Evolutionary conservation across 2,113 vertebrate genomes (phyloP).

Genomic region (Cyprinodon brontotheroides): DNA sequence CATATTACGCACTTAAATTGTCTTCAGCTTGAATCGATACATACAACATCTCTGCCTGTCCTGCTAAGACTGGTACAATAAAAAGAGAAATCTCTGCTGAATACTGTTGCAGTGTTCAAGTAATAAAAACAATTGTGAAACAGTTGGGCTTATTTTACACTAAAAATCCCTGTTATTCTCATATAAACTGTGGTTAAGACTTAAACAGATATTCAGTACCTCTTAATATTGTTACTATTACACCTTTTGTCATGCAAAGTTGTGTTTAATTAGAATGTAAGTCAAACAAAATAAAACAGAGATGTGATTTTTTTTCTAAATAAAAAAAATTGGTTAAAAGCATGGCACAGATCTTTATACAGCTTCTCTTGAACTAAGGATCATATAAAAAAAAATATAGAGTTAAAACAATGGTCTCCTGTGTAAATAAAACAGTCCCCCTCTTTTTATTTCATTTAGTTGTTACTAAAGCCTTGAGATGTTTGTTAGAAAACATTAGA

Average conservation of each 20-base stretch:
- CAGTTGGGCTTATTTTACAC: not conserved
- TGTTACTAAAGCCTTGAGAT: not conserved
- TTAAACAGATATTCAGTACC: not conserved
- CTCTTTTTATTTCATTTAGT: not conserved
- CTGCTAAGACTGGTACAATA: slow-evolving; percentile 14
- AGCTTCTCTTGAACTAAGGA: too few relatives aligned
- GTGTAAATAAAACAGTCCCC: too few relatives aligned
- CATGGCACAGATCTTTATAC: not conserved
- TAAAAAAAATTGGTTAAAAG: not conserved
- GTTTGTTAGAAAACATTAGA: not conserved
- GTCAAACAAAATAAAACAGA: not conserved
- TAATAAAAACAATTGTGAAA: slow-evolving; percentile 1
- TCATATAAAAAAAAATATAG: too few relatives aligned
- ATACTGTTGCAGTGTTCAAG: not conserved
- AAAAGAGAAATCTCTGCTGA: not conserved
- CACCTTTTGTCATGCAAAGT: too few relatives aligned
- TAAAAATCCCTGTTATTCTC: not conserved
- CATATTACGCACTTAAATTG: slow-evolving; percentile 16
- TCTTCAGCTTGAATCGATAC: slow-evolving; percentile 16
- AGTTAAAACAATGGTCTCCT: too few relatives aligned
- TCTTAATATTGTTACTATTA: too few relatives aligned
- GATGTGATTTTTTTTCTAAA: not conserved
- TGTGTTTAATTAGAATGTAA: too few relatives aligned
- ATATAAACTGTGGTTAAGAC: not conserved
- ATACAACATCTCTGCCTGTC: slow-evolving; percentile 19